These are phyloP conservation scores for Lutraria lutraria DNA, from an alignment of 2,888 invertebrate species.

Conservation along the genomic window DNA sequence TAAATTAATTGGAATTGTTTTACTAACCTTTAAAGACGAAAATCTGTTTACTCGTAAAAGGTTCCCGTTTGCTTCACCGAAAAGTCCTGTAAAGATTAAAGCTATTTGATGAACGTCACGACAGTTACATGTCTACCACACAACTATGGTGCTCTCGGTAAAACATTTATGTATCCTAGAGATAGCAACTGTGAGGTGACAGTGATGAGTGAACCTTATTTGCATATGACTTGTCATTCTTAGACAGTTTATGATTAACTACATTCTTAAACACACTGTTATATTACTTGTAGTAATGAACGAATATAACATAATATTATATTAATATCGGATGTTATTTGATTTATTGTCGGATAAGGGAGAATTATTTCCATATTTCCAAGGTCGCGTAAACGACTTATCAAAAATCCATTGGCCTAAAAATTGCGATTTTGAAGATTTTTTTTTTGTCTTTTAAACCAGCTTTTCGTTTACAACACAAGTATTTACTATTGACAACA, in stretches of 20 bases:
- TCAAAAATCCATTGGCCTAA: neutral
- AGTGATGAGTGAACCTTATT: neutral
- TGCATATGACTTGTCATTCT: neutral
- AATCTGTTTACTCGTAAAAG: neutral
- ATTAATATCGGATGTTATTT: neutral
- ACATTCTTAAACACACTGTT: too few relatives aligned
- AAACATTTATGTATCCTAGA: neutral
- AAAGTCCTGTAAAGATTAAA: neutral
- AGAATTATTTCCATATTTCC: neutral
- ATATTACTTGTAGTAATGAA: neutral
- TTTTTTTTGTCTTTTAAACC: neutral
- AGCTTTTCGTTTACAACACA: neutral
- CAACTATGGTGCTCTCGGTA: neutral
- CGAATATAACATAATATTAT: neutral
- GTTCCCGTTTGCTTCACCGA: neutral
- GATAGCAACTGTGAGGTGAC: neutral
- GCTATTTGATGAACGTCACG: neutral
- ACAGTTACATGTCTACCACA: conserved; percentile 1
- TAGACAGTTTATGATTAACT: neutral
- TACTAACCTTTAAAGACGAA: neutral
- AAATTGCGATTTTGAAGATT: neutral
- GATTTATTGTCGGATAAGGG: neutral
- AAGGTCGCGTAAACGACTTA: neutral
- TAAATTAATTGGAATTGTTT: neutral
- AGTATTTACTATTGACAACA: neutral